Evolutionary conservation across 2,888 invertebrate genomes (phyloP).

Genomic region (Bombyx huttoni): DNA sequence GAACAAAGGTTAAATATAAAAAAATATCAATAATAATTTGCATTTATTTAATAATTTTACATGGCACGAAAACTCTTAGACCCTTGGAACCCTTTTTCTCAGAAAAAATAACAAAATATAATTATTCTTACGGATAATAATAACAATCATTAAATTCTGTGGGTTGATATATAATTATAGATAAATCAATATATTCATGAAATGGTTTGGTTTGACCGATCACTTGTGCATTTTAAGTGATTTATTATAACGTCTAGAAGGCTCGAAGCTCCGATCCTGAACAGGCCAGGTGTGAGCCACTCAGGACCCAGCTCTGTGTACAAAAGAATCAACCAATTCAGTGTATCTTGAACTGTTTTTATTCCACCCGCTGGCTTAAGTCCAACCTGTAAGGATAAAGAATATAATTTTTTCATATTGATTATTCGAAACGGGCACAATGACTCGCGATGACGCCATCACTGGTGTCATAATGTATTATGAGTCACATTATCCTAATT

Average conservation of each 20-base stretch:
- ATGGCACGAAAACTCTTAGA: too few species aligned
- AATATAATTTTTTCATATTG: background rate
- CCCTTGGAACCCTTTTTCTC: too few species aligned
- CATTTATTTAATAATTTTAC: too few species aligned
- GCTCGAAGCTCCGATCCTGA: constrained; percentile 96
- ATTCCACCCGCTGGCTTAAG: constrained; percentile 99
- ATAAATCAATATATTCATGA: background rate
- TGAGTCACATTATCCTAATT: too few species aligned
- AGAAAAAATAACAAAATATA: too few species aligned
- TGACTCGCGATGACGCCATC: too few species aligned
- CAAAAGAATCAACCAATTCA: constrained; percentile 89
- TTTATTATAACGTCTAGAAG: constrained; percentile 85
- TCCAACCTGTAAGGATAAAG: constrained; percentile 78
- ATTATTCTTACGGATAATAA: too few species aligned
- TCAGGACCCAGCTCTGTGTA: constrained; percentile 87
- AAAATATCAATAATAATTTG: too few species aligned
- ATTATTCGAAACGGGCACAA: background rate
- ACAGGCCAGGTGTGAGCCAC: constrained; percentile 86
- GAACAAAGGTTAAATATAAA: too few species aligned
- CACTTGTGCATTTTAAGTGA: constrained; percentile 38
- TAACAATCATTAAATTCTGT: too few species aligned
- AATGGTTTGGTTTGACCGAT: background rate
- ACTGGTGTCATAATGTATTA: too few species aligned
- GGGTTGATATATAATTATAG: too few species aligned
- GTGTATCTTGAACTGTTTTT: constrained; percentile 84